Percentiles rank a stretch among this genome's conserved stretches.
Conservation (phyloP, 2,888 invertebrate species). For the Digitonthophagus gazella region DNA sequence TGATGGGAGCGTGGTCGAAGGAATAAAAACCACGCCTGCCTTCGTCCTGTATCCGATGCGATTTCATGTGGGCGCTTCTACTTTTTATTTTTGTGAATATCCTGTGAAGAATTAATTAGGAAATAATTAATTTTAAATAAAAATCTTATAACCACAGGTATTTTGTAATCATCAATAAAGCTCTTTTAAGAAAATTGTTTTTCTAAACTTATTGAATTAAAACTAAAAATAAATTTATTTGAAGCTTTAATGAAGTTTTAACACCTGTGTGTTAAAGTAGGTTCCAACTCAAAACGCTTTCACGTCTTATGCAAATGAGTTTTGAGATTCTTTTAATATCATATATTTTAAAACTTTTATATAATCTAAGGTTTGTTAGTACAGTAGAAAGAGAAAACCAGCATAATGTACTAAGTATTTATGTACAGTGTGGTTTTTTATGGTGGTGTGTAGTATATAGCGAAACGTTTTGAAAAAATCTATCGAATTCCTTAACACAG, state of each 20-base stretch:
- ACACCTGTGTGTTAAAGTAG: neutral
- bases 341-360: neutral
- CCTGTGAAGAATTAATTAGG: constrained; percentile 62
- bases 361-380: neutral
- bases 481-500: no score
- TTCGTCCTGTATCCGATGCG: constrained; percentile 84
- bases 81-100: constrained; percentile 98
- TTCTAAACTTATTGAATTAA: no score
- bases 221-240: no score
- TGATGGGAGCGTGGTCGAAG: constrained; percentile 40
- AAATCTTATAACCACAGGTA: no score
- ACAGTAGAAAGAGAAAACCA: constrained; percentile 10
- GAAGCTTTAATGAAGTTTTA: neutral
- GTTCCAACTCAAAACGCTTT: neutral
- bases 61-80: constrained; percentile 99
- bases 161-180: no score
- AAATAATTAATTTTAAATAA: constrained; percentile 1
- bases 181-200: no score
- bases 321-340: neutral
- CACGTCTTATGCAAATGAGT: neutral
- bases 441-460: constrained; percentile 4
- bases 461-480: neutral
- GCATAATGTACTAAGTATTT: constrained; percentile 8
- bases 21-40: constrained; percentile 14
- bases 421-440: constrained; percentile 14